Conservation (phyloP, 2,888 invertebrate genomes). For the Drosophila neonasuta region DNA sequence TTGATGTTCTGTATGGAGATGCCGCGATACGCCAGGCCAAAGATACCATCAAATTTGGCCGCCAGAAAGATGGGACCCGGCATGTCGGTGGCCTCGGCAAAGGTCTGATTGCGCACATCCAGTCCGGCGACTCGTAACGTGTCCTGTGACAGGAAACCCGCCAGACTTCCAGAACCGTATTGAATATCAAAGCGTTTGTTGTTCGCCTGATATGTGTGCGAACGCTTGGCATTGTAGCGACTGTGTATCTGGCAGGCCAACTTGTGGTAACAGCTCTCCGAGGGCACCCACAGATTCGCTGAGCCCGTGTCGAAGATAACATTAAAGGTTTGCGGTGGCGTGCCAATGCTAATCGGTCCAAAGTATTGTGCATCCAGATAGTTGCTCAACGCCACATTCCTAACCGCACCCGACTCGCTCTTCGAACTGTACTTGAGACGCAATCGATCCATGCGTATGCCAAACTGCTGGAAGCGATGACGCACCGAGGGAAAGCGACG, state of each 20-base stretch:
- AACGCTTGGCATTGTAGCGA: conserved; percentile 94
- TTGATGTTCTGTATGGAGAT: conserved; percentile 63
- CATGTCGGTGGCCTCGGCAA: conserved; percentile 68
- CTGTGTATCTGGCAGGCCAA: conserved; percentile 97
- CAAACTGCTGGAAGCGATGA: conserved; percentile 87
- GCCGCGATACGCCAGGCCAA: conserved; percentile 60
- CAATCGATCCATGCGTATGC: conserved; percentile 84
- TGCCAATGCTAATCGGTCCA: conserved; percentile 94
- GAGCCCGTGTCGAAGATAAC: conserved; percentile 99
- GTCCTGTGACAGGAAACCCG: conserved; percentile 57
- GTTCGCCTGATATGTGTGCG: conserved; percentile 90
- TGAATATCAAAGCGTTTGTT: conserved; percentile 83
- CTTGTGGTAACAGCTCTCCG: conserved; percentile 95
- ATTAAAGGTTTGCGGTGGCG: conserved; percentile 93
- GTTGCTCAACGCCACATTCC: conserved; percentile 90
- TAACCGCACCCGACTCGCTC: conserved; percentile 79
- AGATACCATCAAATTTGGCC: conserved; percentile 70
- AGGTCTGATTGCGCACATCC: conserved; percentile 52
- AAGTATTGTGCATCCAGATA: conserved; percentile 98
- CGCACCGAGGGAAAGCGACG: conserved; percentile 86
- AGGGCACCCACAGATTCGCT: conserved; percentile 99
- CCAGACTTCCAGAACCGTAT: conserved; percentile 66
- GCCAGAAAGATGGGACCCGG: conserved; percentile 71
- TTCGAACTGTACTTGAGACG: conserved; percentile 80
- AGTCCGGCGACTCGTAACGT: conserved; percentile 60